Conservation (phyloP, 2,113 vertebrate species). For the Cynocephalus volans region DNA sequence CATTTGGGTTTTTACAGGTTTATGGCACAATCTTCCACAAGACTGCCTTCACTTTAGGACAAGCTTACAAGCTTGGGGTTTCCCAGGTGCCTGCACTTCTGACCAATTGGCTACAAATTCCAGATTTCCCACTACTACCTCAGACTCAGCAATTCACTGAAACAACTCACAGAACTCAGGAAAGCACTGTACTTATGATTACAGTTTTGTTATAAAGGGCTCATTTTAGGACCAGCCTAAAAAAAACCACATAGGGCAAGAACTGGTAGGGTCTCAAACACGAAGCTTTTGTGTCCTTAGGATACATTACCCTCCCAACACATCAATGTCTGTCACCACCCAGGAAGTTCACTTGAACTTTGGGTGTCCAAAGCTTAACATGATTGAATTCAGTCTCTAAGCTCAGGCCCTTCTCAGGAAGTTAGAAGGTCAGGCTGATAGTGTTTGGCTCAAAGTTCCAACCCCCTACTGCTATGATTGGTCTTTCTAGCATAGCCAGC, state of each 20-base stretch:
- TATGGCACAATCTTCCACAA: not conserved
- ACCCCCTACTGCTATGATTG: not conserved
- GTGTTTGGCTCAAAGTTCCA: not conserved
- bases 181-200: not conserved
- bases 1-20: too few relatives aligned
- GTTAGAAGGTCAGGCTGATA: not conserved
- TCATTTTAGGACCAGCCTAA: not conserved
- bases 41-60: not conserved
- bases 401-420: not conserved
- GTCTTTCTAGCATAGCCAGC: not conserved
- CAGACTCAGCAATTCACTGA: not conserved
- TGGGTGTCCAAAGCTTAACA: not conserved
- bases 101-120: not conserved
- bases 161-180: not conserved
- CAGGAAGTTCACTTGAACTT: constrained; percentile 1
- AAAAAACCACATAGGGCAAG: not conserved
- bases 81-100: not conserved
- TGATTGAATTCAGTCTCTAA: not conserved
- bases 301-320: not conserved
- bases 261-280: not conserved
- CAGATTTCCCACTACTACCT: not conserved
- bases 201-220: not conserved
- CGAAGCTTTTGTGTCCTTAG: not conserved
- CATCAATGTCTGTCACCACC: not conserved
- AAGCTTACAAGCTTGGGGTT: not conserved